These are phyloP conservation scores for Dryobota labecula DNA, from an alignment of 2,888 invertebrate genomes.

Conservation along the genomic window DNA sequence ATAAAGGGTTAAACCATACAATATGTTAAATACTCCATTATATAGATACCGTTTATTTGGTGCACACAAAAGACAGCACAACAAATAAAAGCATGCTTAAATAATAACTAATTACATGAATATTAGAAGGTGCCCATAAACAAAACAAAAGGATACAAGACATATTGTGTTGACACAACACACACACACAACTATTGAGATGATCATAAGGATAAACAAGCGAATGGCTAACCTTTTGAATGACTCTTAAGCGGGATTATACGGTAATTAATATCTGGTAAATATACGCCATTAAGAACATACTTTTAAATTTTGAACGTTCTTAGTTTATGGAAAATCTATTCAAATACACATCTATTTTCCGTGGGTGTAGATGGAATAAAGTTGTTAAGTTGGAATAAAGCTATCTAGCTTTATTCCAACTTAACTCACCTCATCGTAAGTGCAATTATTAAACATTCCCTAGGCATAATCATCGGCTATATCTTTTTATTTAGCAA, in stretches of 20 bases:
- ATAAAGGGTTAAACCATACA: background rate
- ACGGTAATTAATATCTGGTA: no score
- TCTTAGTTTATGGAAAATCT: background rate
- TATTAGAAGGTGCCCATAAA: no score
- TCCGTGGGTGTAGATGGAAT: no score
- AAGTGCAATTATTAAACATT: slow-evolving; percentile 20
- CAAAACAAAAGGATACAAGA: no score
- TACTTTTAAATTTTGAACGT: background rate
- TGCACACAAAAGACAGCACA: no score
- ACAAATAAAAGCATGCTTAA: no score
- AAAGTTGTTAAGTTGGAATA: no score
- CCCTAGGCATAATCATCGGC: slow-evolving; percentile 14
- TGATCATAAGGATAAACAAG: background rate
- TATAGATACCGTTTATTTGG: no score
- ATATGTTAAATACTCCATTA: background rate
- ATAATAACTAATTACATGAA: no score
- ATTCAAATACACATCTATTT: background rate
- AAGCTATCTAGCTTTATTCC: no score
- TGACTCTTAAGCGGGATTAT: background rate
- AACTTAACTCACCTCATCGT: background rate
- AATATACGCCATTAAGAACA: background rate
- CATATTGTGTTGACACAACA: no score
- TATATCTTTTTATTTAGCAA: slow-evolving; percentile 19
- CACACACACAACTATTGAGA: no score
- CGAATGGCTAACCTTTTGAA: background rate